Evolutionary conservation across 2,888 invertebrate genomes (phyloP), one percentile per base, ranked within the genome.

Genomic region (Andrena minutula): DNA sequence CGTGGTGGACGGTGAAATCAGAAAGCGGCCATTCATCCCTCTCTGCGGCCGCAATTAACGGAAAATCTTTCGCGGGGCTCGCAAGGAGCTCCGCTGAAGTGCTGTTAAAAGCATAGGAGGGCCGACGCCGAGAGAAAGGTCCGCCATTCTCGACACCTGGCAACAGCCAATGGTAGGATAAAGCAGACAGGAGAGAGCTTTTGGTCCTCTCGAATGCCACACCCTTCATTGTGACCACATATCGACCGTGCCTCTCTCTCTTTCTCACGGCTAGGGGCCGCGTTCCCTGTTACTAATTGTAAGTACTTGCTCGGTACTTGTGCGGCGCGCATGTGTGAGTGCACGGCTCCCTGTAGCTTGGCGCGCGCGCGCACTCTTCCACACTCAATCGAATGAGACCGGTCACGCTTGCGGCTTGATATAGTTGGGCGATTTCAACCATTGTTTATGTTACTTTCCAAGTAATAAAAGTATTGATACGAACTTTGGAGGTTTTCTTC

Each of bases 141-240:
- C 92, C 92, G 92, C 92, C 92, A 92, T 92, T 89, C 90, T 89
- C 88, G 90, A 91, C 90, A 91, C 90, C 90, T 90, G 90, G 88
- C 86, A 88, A 87, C 90, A 90, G 88, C 92, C 92, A 92, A 92
- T 92, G 88, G 91, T 89, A 89, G 91, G 90, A 86, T 89, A 87
- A 89, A 88, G 90, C 87, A 89, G 86, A 86, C 87, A 87, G 89
- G 82, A 84, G 88, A 88, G 89, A 87, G 89, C 85, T 90, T 92
- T 90, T 89, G 90, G 89, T 92, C 90, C 91, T 93, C 91, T 93
- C 91, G 89, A 93, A 92, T 88, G 93, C 93, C 93, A 93, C 93
- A 93, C 93, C 93, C 93, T 92, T 91, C 90, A 91, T 92, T 92
- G 91, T 91, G 91, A 89, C 89, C 90, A 90, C 87, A 92, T 92